phyloP scores from a whole-genome alignment of 1,140 invertebrate genomes.

The Drosophila yakuba region DNA sequence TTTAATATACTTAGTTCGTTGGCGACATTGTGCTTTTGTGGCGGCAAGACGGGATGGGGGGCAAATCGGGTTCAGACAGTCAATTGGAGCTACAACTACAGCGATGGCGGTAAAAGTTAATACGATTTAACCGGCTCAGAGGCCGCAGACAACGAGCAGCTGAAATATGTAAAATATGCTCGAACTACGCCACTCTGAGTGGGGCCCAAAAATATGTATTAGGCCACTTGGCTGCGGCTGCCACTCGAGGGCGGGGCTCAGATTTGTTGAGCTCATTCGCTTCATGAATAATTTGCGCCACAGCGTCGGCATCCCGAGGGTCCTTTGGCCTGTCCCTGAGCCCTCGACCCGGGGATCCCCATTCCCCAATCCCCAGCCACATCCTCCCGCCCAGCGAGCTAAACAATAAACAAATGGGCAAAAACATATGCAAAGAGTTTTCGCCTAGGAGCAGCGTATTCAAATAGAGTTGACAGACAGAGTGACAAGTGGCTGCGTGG shows the following conservation, averaged over 20 bases:
- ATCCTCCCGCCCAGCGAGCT: constrained; percentile 3
- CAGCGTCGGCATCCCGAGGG: constrained; percentile 63
- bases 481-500: constrained; percentile 50
- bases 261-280: constrained; percentile 80
- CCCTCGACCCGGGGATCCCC: neutral
- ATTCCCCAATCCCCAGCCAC: no score
- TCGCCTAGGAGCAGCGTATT: constrained; percentile 47
- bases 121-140: constrained; percentile 76
- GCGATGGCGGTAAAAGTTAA: constrained; percentile 71
- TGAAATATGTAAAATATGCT: constrained; percentile 75
- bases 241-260: constrained; percentile 41
- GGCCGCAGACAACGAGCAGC: constrained; percentile 56
- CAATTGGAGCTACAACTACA: constrained; percentile 35
- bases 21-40: constrained; percentile 48
- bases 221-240: constrained; percentile 69
- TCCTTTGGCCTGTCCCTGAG: neutral
- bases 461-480: constrained; percentile 71
- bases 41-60: neutral
- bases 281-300: constrained; percentile 81
- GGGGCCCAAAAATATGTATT: constrained; percentile 77
- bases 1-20: constrained; percentile 77
- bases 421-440: constrained; percentile 75
- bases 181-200: constrained; percentile 52
- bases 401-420: constrained; percentile 80
- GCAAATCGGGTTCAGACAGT: constrained; percentile 18